phyloP scores from a whole-genome alignment of 2,797 vertebrate species.

The Emys orbicularis region DNA sequence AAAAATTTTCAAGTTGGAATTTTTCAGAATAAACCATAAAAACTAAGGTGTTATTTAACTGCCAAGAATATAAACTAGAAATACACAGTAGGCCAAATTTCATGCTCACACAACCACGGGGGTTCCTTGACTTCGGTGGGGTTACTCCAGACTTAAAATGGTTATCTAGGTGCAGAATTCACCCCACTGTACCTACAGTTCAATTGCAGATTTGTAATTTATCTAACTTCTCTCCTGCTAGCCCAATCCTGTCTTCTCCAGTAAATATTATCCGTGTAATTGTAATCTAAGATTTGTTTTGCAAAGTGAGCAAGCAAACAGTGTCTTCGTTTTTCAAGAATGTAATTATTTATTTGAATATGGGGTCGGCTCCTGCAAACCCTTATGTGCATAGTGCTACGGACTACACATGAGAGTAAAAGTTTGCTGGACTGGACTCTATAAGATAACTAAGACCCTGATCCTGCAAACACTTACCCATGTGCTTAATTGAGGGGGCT shows the following conservation, averaged over 20 bases:
- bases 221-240: not conserved
- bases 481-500: not conserved
- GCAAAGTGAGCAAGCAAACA: not conserved
- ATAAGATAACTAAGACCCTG: not conserved
- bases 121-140: not conserved
- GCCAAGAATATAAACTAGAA: not conserved
- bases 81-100: not conserved
- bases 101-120: not conserved
- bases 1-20: not conserved
- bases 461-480: not conserved
- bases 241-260: not conserved
- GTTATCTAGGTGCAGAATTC: not conserved
- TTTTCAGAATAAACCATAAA: slow-evolving; percentile 16
- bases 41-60: not conserved
- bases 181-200: not conserved
- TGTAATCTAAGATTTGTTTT: not conserved
- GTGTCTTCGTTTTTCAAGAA: not conserved
- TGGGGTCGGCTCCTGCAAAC: not conserved
- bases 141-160: not conserved
- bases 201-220: not conserved
- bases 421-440: not conserved
- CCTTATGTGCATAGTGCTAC: not conserved
- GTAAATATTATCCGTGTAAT: not conserved
- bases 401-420: not conserved
- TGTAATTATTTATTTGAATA: not conserved